Evolutionary conservation across 1,140 invertebrate species (phyloP).

Genomic region (Halesus radiatus): DNA sequence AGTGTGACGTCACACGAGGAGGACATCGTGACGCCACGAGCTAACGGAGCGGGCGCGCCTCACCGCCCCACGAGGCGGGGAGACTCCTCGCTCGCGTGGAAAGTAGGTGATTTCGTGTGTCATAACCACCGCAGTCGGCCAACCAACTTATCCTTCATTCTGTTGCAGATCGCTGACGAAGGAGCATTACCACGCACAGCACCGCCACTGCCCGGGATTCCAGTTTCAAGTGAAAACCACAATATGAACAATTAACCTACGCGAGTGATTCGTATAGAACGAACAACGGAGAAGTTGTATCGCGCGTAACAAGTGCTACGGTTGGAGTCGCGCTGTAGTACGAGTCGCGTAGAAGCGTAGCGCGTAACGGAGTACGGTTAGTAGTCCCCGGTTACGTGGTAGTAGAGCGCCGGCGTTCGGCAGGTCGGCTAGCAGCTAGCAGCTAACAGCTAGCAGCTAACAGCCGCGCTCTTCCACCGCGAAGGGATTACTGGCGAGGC

Average conservation of each 20-base stretch:
- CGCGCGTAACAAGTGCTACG: slow-evolving; percentile 9
- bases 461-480: slow-evolving; percentile 32
- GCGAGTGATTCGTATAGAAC: background rate
- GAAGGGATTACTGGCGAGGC: slow-evolving; percentile 37
- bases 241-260: background rate
- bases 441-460: background rate
- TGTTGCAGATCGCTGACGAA: slow-evolving; percentile 56
- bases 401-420: slow-evolving; percentile 7
- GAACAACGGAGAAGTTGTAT: background rate
- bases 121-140: slow-evolving; percentile 24
- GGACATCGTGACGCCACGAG: slow-evolving; percentile 20
- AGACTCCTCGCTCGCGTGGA: slow-evolving; percentile 22
- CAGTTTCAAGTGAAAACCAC: background rate
- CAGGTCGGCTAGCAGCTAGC: background rate
- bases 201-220: background rate
- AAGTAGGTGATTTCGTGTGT: slow-evolving; percentile 33
- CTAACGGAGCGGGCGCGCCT: slow-evolving; percentile 18
- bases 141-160: slow-evolving; percentile 52
- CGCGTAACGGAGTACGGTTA: slow-evolving; percentile 15
- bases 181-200: slow-evolving; percentile 40
- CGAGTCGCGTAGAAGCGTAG: slow-evolving; percentile 8
- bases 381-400: background rate
- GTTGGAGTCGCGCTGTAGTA: background rate
- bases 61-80: slow-evolving; percentile 11
- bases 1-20: background rate